Conservation (phyloP, 2,797 vertebrate genomes). For the Cuculus canorus region DNA sequence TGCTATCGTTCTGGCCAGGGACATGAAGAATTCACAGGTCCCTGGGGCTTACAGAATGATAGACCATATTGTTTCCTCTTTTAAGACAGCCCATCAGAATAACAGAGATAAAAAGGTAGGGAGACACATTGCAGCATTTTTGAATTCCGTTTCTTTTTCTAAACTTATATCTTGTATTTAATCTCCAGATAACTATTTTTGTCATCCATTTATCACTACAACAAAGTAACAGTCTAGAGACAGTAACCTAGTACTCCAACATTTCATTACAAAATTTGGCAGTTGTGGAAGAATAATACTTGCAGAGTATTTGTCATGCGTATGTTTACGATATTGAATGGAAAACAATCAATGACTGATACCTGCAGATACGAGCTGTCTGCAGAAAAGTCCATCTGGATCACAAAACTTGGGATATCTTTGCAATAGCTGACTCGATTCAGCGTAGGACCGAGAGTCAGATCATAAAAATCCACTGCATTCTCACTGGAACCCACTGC, state of each 20-base stretch:
- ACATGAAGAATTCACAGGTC: not conserved
- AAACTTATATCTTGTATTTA: not conserved
- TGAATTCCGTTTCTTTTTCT: not conserved
- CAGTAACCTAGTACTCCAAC: not conserved
- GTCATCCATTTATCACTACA: not conserved
- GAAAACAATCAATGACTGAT: not conserved
- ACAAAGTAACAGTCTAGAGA: not conserved
- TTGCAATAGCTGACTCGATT: slow-evolving; percentile 96
- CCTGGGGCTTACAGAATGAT: not conserved
- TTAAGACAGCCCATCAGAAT: not conserved
- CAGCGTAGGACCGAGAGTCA: slow-evolving; percentile 90
- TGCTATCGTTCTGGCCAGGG: not conserved
- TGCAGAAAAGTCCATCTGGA: slow-evolving; percentile 97
- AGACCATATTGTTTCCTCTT: not conserved
- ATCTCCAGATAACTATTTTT: not conserved
- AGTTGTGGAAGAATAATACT: not conserved
- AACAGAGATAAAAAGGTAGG: not conserved
- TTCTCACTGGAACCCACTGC: slow-evolving; percentile 95
- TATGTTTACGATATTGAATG: not conserved
- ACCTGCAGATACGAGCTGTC: slow-evolving; percentile 85
- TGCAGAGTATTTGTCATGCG: not conserved
- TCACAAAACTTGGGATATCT: slow-evolving; percentile 94
- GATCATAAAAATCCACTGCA: slow-evolving; percentile 93
- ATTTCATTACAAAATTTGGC: not conserved
- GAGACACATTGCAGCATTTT: not conserved